Percentiles rank a stretch among this genome's conserved stretches.
These are phyloP conservation scores for Plumapathes pennacea DNA, from an alignment of 92 coral and sea anemone species.

Conservation along the genomic window DNA sequence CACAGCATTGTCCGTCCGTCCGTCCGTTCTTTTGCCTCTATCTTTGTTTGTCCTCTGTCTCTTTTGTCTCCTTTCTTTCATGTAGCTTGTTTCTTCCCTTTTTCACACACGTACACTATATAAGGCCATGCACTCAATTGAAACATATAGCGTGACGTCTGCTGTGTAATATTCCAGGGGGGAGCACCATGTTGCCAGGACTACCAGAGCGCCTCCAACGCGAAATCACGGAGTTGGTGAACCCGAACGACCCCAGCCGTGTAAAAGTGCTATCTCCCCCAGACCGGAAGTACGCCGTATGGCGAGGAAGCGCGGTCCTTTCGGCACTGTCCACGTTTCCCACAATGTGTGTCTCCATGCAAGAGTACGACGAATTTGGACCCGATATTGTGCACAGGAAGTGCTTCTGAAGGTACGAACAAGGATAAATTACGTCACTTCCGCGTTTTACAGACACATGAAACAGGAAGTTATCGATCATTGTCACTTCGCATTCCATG, in stretches of 20 bases:
- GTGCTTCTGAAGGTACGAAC: slow-evolving; percentile 49
- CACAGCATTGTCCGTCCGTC: too few relatives aligned
- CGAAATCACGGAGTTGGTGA: slow-evolving; percentile 67
- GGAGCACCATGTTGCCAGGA: slow-evolving; percentile 90
- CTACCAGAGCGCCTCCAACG: slow-evolving; percentile 77
- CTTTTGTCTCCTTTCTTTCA: too few relatives aligned
- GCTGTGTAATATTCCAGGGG: slow-evolving; percentile 49
- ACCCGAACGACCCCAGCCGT: slow-evolving; percentile 71
- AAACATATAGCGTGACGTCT: too few relatives aligned
- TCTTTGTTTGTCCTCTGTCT: too few relatives aligned
- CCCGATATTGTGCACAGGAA: slow-evolving; percentile 92
- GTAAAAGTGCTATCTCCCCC: slow-evolving; percentile 76
- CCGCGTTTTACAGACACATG: too few relatives aligned
- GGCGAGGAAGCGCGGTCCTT: slow-evolving; percentile 92
- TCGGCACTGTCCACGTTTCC: slow-evolving; percentile 81
- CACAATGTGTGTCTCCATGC: slow-evolving; percentile 81
- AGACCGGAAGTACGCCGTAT: slow-evolving; percentile 78
- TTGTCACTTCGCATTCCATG: too few relatives aligned
- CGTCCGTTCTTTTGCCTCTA: too few relatives aligned
- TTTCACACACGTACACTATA: too few relatives aligned
- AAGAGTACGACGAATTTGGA: slow-evolving; percentile 92
- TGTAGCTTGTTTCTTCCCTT: too few relatives aligned
- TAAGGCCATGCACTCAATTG: too few relatives aligned
- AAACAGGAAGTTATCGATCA: too few relatives aligned
- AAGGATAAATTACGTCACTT: too few relatives aligned